These are phyloP conservation scores for Drosophila paramelanica DNA, from an alignment of 2,888 invertebrate species.

Conservation along the genomic window DNA sequence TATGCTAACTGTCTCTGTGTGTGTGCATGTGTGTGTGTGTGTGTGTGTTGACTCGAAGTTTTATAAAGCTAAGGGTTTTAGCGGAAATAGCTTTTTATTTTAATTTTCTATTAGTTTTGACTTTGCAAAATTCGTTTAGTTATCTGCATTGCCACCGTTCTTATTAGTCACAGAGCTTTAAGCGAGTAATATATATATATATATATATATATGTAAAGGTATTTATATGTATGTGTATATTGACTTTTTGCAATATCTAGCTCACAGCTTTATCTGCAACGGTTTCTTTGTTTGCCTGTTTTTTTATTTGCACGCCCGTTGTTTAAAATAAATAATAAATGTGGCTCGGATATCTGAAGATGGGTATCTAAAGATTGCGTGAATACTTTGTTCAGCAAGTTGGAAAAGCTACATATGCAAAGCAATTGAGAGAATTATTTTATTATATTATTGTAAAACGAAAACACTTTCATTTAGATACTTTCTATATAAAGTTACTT, in stretches of 20 bases:
- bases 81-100: slow-evolving; percentile 1
- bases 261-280: slow-evolving; percentile 37
- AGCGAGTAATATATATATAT: not conserved
- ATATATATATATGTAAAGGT: not conserved
- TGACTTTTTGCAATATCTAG: slow-evolving; percentile 32
- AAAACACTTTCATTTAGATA: not conserved
- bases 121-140: not conserved
- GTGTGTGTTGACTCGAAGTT: not conserved
- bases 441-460: too few relatives aligned
- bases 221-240: slow-evolving; percentile 6
- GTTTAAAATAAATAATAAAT: slow-evolving; percentile 41
- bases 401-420: not conserved
- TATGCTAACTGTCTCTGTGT: not conserved
- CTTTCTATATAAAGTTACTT: too few relatives aligned
- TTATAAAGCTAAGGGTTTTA: not conserved
- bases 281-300: slow-evolving; percentile 23
- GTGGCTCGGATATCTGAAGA: slow-evolving; percentile 11
- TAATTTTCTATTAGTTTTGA: not conserved
- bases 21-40: not conserved
- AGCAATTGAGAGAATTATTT: not conserved
- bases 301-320: slow-evolving; percentile 38
- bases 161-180: slow-evolving; percentile 5
- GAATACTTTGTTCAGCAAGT: not conserved
- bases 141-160: not conserved
- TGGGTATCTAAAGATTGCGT: not conserved